These are phyloP conservation scores for Platycercus adscitus DNA, from an alignment of 2,113 vertebrate genomes.

Conservation along the genomic window DNA sequence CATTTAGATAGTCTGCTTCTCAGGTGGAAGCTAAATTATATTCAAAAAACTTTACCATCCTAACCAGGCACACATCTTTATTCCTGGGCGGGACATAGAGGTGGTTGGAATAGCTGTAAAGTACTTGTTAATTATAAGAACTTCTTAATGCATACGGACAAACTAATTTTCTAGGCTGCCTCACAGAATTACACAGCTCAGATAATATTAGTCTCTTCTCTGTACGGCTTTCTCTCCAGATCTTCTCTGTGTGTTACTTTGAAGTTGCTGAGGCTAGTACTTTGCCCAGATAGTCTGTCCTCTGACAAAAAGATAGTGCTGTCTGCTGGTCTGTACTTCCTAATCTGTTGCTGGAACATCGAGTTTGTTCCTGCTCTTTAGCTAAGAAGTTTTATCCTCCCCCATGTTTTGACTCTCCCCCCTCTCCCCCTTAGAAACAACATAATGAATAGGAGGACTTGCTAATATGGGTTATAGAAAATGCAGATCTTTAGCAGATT, in stretches of 20 bases:
- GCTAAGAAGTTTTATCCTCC: neutral
- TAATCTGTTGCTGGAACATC: neutral
- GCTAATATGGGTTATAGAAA: neutral
- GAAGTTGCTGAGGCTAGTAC: neutral
- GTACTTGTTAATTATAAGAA: neutral
- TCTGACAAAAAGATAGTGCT: neutral
- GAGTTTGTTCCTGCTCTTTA: neutral
- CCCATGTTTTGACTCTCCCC: neutral
- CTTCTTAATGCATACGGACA: neutral
- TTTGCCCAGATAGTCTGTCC: neutral
- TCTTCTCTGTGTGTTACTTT: neutral
- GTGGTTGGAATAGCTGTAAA: neutral
- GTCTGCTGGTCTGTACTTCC: neutral
- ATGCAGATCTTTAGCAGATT: neutral
- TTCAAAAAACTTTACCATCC: neutral
- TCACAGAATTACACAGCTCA: neutral
- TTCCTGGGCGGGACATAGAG: neutral
- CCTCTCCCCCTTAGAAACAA: neutral
- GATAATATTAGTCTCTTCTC: neutral
- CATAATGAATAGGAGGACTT: neutral
- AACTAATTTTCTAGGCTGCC: neutral
- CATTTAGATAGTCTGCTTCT: neutral
- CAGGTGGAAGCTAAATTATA: neutral
- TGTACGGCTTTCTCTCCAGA: neutral
- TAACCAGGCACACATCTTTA: neutral